Evolutionary conservation across 2,888 invertebrate species (phyloP), one percentile per base, ranked within the genome.

Genomic region (Athrips mouffetella): DNA sequence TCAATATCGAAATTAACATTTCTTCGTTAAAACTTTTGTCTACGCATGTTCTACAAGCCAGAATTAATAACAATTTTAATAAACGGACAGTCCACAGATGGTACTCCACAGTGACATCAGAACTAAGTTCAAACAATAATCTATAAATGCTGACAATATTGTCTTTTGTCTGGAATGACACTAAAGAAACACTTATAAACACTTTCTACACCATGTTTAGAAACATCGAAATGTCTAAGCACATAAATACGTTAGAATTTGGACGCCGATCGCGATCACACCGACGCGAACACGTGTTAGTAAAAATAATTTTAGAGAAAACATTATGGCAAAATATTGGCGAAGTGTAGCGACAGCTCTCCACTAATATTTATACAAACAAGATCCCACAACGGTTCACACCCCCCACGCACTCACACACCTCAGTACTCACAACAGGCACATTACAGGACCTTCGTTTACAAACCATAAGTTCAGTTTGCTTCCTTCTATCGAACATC

Each of bases 161-260:
- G 86, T 87, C 87, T 88, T 87, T 88, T 86, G 80, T 82, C 82
- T 87, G 87, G 87, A 88, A 88, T 88, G 87, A 88, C 82, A 83
- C 83, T 79, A 73, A 64, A 62, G 60, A 64, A 65, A 66, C 60
- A 59, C 61, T 66, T 18, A 35, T 72, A 72, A 45, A 68, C 73
- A 68, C 59, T 68, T 67, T 65, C 64, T 69, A 68, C 57, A 65
- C 60, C 57, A 57, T 71, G 61, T 73, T 77, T 70, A 66, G 66
- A 74, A 66, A 70, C 63, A 62, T 61, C 61, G 60, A 31, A 66
- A 64, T 62, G 65, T 63, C 71, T 71, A 70, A 70, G 62, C 63
- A 58, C 55, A 73, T 73, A 76, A 74, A 73, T 72, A 76, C 65
- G 68, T 78, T 79, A 78, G 62, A 80, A 79, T 80, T 78, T 80